These are phyloP conservation scores for Pyrrhosoma nymphula DNA, from an alignment of 2,888 invertebrate genomes.

Conservation along the genomic window DNA sequence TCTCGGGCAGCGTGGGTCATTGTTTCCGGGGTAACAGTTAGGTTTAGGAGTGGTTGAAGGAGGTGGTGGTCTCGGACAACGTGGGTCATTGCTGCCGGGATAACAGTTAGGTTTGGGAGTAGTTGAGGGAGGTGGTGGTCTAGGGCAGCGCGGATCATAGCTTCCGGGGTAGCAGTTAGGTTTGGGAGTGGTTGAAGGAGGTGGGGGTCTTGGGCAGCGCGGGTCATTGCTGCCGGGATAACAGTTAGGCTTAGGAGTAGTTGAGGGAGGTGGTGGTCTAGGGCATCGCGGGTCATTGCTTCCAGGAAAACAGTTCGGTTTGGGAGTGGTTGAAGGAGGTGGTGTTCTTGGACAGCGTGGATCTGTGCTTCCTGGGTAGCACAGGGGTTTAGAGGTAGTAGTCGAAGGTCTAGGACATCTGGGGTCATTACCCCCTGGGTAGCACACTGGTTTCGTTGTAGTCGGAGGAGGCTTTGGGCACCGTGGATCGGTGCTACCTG, in stretches of 20 bases:
- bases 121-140: constrained; percentile 64
- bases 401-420: constrained; percentile 73
- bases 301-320: constrained; percentile 74
- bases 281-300: constrained; percentile 75
- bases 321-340: constrained; percentile 72
- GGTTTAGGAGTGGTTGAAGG: background rate
- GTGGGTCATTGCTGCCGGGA: constrained; percentile 78
- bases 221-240: constrained; percentile 75
- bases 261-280: constrained; percentile 72
- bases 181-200: constrained; percentile 74
- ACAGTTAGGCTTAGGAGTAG: constrained; percentile 74
- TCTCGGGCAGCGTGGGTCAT: constrained; percentile 53
- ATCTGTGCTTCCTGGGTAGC: too few relatives aligned
- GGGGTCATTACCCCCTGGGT: constrained; percentile 76
- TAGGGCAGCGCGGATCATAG: constrained; percentile 71
- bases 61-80: constrained; percentile 74
- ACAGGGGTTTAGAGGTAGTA: too few relatives aligned
- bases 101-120: constrained; percentile 73
- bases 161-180: constrained; percentile 71
- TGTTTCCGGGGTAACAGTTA: constrained; percentile 58
- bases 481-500: constrained; percentile 71
- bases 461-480: constrained; percentile 71
- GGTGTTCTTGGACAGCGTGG: constrained; percentile 72
- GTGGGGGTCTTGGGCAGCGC: constrained; percentile 73
- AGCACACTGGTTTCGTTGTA: constrained; percentile 73